These are phyloP conservation scores for Pimpla rufipes DNA, from an alignment of 2,888 invertebrate species.

Conservation along the genomic window DNA sequence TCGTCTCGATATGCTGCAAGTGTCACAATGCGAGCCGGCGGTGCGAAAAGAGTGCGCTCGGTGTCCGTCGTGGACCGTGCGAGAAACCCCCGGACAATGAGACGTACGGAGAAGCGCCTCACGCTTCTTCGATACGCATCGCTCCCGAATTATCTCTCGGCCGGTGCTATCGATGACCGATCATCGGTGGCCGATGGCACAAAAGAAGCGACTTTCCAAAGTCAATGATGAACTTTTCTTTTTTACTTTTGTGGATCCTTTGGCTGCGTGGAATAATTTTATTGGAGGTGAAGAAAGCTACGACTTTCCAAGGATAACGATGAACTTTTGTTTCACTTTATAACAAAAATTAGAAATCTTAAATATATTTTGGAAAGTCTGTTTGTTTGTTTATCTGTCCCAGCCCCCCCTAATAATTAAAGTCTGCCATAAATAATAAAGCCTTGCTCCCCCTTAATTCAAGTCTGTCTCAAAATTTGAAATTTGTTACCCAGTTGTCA, in stretches of 20 bases:
- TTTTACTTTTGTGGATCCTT: not conserved
- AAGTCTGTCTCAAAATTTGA: no score
- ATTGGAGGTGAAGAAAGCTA: no score
- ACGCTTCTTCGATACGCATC: conserved; percentile 68
- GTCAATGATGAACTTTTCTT: conserved; percentile 27
- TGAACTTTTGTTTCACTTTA: no score
- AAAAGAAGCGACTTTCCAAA: conserved; percentile 41
- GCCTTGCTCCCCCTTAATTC: no score
- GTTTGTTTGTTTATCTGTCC: no score
- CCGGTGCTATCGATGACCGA: conserved; percentile 65
- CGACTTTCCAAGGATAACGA: no score
- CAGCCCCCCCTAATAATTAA: no score
- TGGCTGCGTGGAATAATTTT: no score
- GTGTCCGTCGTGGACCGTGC: conserved; percentile 54
- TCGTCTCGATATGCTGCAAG: conserved; percentile 46
- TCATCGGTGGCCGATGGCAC: conserved; percentile 35
- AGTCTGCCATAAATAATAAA: no score
- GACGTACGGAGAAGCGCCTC: conserved; percentile 14
- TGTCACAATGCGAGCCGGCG: conserved; percentile 55
- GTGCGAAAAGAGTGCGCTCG: conserved; percentile 46
- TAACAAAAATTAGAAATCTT: no score
- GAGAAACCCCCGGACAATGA: conserved; percentile 64
- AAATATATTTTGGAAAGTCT: no score
- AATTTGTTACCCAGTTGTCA: no score
- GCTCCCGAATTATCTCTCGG: conserved; percentile 60